Evolutionary conservation across 2,113 vertebrate species (phyloP), one percentile per base, ranked within the genome.

Genomic region (Corythornis cristatus): DNA sequence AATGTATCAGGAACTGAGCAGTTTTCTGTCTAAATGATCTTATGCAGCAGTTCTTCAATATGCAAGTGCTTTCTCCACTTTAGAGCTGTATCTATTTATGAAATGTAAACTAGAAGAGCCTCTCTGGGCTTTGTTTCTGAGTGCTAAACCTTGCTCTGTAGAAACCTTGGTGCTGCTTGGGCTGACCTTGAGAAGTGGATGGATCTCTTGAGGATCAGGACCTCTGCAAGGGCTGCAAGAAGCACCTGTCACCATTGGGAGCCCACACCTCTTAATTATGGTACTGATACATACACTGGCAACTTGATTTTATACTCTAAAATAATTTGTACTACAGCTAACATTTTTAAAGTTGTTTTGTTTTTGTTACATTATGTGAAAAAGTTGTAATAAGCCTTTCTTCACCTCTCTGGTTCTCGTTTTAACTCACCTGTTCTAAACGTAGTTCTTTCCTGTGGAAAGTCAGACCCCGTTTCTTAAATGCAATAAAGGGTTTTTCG

Each of bases 201-300:
- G 57, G 56, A 29, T 37, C 53, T 66, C 60, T 23, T 1, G 6
- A 57, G 51, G 37, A 13, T 40, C 37, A 10, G 3, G 2, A 35
- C 9, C 33, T 29, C n/a, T 35, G 9, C 6, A 3, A 5, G 26
- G 58, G 90, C 40, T 79, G 42, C 2, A 7, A 56, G 26, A 23
- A 40, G 46, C 6, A 3, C 75, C 42, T 22, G 9, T 28, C 75
- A 58, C 57, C 77, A 64, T 75, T 3, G 54, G 79, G 53, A 83
- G 74, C 74, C 86, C 79, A 57, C 58, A 77, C 22, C 89, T 80
- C 65, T 81, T 3, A 64, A 58, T 64, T 94, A 97, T 98, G 98
- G 98, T 98, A 99, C 98, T 98, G 97, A 97, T 97, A 97, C 97
- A 98, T 98, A 98, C 98, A 98, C 98, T 98, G 98, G 98, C 98